Percentiles rank a stretch among this genome's conserved stretches.
phyloP scores from a whole-genome alignment of 2,888 invertebrate genomes.

The Drosophila rellima region DNA sequence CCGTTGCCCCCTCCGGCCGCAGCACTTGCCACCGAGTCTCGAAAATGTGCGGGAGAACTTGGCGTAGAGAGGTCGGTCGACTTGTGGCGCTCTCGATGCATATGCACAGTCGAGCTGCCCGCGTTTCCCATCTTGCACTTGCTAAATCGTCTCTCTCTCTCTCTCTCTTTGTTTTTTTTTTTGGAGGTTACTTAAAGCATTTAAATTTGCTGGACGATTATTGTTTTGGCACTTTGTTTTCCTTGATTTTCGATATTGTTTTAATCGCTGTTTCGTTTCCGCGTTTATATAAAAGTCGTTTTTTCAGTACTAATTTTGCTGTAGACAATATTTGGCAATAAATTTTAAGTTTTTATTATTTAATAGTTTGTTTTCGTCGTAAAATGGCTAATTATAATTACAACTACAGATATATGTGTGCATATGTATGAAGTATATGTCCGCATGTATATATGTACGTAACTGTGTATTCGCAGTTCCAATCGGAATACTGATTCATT shows the following conservation, averaged over 20 bases:
- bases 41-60: conserved; percentile 82
- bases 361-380: conserved; percentile 74
- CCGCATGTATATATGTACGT: conserved; percentile 24
- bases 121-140: conserved; percentile 84
- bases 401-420: conserved; percentile 39
- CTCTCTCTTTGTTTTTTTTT: conserved; percentile 28
- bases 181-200: conserved; percentile 63
- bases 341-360: conserved; percentile 60
- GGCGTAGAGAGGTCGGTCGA: conserved; percentile 87
- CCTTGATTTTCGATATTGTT: conserved; percentile 35
- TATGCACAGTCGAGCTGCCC: conserved; percentile 82
- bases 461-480: conserved; percentile 43
- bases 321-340: conserved; percentile 53
- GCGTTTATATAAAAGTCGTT: conserved; percentile 23
- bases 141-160: conserved; percentile 23
- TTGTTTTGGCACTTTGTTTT: conserved; percentile 71
- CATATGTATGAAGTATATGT: conserved; percentile 27
- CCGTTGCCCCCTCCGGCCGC: conserved; percentile 41
- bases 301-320: conserved; percentile 34
- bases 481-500: conserved; percentile 50
- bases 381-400: conserved; percentile 75
- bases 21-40: conserved; percentile 60
- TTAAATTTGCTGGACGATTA: conserved; percentile 39
- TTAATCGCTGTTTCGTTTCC: conserved; percentile 35
- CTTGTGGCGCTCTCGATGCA: conserved; percentile 91